These are phyloP conservation scores for Notodonta ziczac DNA, from an alignment of 2,888 invertebrate species.

Conservation along the genomic window DNA sequence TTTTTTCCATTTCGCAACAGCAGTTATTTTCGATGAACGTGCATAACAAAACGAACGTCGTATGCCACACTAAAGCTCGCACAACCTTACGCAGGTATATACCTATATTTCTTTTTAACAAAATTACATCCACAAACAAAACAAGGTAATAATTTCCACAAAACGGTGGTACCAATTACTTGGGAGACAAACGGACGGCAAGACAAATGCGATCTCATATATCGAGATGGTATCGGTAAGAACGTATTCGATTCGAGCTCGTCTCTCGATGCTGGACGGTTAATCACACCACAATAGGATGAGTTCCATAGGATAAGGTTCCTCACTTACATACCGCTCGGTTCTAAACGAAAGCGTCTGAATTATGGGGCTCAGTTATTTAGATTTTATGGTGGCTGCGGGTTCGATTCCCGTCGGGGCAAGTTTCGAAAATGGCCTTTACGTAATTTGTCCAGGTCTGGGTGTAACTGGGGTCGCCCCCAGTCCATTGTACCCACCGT, in stretches of 20 bases:
- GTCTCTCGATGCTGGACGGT: constrained; percentile 41
- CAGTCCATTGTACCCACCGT: too few relatives aligned
- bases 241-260: constrained; percentile 37
- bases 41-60: too few relatives aligned
- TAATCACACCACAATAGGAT: constrained; percentile 41
- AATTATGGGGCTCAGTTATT: too few relatives aligned
- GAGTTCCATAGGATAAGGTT: constrained; percentile 14
- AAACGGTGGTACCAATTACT: constrained; percentile 38
- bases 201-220: constrained; percentile 69
- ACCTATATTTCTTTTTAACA: neutral
- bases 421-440: too few relatives aligned
- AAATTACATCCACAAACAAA: neutral
- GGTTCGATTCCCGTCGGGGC: too few relatives aligned
- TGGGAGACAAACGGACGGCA: constrained; percentile 39
- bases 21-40: too few relatives aligned
- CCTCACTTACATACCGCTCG: neutral
- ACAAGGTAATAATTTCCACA: neutral
- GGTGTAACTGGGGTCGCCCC: too few relatives aligned
- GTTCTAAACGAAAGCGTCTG: constrained; percentile 1
- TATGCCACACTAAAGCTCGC: neutral
- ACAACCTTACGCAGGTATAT: neutral
- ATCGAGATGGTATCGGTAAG: constrained; percentile 62
- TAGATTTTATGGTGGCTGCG: too few relatives aligned
- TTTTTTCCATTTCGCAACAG: too few relatives aligned
- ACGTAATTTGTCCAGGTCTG: too few relatives aligned